Base-by-base conservation (phyloP, 2,113 vertebrate species). In the Labeo catla region DNA sequence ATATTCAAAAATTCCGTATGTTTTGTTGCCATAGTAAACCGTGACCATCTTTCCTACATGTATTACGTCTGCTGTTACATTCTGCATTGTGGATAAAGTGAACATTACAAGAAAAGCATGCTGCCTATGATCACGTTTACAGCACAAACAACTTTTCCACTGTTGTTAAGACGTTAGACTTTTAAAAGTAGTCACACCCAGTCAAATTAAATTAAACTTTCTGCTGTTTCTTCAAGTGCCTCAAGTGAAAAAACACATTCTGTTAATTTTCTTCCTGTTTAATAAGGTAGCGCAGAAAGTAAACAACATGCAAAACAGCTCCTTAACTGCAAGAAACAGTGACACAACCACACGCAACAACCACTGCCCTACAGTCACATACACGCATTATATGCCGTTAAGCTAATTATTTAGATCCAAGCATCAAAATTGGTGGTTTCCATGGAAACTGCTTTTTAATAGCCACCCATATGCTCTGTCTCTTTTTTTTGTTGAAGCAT, bases 11-110 rank as follows among this genome's bases (percentile, higher is more conserved):
- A 59, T 87, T 81, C 85, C 85, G 63, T n/a, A 21, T 85, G 84
- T 76, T 87, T 87, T 74, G 91, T 92, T 92, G 90, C 92, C 90
- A 93, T 92, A 91, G 92, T 84, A 86, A 93, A 92, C 66, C 88
- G 89, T 78, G 89, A 87, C 87, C 2, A 91, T 88, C 90, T 90
- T 45, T 52, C 23, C 88, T 86, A 61, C 47, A 50, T 70, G 76
- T 39, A 83, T 87, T 86, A 74, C 68, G 74, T 72, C 83, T 84
- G 66, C 77, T 72, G 15, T 85, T 85, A 23, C 59, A 19, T 63
- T 57, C 5, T 39, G 15, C n/a, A 77, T 2, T 16, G 23, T 36
- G 50, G 23, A 77, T 28, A 54, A 36, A 34, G 13, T 36, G 13
- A 54, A 52, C 23, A 77, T 54, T 54, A 77, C 13, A 54, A 28